Conservation (phyloP, 2,888 invertebrate species). For the Diplolepis rosae region DNA sequence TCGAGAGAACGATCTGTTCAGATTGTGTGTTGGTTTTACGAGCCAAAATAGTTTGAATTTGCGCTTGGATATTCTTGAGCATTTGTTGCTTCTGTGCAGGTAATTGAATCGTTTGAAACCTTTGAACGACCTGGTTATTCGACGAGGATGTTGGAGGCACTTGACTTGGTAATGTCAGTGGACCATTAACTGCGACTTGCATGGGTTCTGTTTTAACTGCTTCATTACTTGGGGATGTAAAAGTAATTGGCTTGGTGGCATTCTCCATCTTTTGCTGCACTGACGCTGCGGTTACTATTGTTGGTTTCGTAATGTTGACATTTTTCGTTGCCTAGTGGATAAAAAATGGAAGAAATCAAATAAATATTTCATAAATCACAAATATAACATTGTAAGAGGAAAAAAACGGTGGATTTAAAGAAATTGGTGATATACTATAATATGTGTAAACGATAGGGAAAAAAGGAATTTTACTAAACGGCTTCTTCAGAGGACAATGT, state of each 20-base stretch:
- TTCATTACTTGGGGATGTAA: slow-evolving; percentile 61
- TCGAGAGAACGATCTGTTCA: slow-evolving; percentile 77
- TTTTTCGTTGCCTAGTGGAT: slow-evolving; percentile 60
- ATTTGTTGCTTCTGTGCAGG: slow-evolving; percentile 84
- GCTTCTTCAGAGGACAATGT: background rate
- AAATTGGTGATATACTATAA: too few relatives aligned
- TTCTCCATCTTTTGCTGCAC: slow-evolving; percentile 59
- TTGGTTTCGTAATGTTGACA: slow-evolving; percentile 48
- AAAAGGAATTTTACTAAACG: background rate
- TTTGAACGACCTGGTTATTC: slow-evolving; percentile 74
- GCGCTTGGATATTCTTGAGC: slow-evolving; percentile 73
- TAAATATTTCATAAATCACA: background rate
- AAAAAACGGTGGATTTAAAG: too few relatives aligned
- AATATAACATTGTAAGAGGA: too few relatives aligned
- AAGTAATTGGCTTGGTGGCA: slow-evolving; percentile 56
- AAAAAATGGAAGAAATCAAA: background rate
- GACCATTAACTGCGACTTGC: slow-evolving; percentile 56
- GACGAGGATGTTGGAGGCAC: slow-evolving; percentile 57
- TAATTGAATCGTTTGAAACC: slow-evolving; percentile 83
- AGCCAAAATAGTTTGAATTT: slow-evolving; percentile 80
- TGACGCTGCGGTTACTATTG: slow-evolving; percentile 56
- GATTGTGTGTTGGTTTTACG: slow-evolving; percentile 75
- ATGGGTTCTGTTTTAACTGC: slow-evolving; percentile 64
- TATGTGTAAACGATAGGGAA: too few relatives aligned
- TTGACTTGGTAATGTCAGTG: slow-evolving; percentile 56